Percentiles rank a stretch among this genome's conserved stretches.
Evolutionary conservation across 2,888 invertebrate genomes (phyloP).

Genomic region (Tipula confusa): DNA sequence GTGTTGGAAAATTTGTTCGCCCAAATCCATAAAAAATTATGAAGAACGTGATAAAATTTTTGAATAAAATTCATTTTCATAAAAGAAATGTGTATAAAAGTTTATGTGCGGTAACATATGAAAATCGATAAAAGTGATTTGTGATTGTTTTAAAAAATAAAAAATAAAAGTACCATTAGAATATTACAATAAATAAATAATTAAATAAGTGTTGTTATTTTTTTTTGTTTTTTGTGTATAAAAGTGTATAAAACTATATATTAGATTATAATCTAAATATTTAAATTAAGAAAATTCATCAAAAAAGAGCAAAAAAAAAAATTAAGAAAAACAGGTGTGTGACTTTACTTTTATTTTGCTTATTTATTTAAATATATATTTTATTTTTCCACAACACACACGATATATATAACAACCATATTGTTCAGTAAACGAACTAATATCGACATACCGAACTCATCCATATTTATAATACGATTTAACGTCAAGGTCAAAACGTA

Average conservation of each 20-base stretch:
- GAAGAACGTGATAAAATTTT: conserved; percentile 3
- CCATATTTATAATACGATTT: not conserved
- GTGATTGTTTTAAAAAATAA: not conserved
- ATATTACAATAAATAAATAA: not conserved
- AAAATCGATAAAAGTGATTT: conserved; percentile 25
- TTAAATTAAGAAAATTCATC: not conserved
- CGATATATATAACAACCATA: conserved; percentile 13
- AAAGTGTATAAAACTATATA: not conserved
- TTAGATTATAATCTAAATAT: conserved; percentile 9
- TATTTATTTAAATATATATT: conserved; percentile 25
- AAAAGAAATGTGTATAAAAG: not conserved
- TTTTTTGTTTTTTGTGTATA: not conserved
- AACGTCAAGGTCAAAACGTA: not conserved
- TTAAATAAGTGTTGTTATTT: not conserved
- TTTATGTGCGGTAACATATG: conserved; percentile 9
- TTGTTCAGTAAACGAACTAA: not conserved
- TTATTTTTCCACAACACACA: not conserved
- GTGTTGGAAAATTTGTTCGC: not conserved
- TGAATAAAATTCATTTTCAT: not conserved
- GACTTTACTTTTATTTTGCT: not conserved
- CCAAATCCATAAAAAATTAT: conserved; percentile 16
- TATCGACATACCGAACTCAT: not conserved
- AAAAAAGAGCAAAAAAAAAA: not conserved
- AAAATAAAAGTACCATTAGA: not conserved
- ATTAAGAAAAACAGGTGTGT: not conserved